Evolutionary conservation across 2,113 vertebrate genomes (phyloP), one percentile per base, ranked within the genome.

Genomic region (Larimichthys crocea): DNA sequence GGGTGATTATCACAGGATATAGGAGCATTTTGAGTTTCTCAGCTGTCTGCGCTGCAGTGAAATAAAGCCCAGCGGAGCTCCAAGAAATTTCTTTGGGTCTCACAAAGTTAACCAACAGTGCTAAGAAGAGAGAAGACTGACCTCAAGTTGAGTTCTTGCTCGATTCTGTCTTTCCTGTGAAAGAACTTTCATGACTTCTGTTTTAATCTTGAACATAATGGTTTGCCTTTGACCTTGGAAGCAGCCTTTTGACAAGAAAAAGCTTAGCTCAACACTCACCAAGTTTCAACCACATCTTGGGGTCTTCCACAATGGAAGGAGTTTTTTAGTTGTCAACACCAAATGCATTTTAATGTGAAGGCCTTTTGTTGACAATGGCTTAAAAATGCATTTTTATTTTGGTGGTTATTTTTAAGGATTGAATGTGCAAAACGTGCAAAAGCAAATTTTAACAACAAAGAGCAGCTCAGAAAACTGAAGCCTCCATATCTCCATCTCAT

Each of bases 1-100:
- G 55, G 73, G 88, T 87, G 76, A 88, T 85, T 11, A 65, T 73
- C 53, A 29, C 4, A 20, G 71, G 53, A 82, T 69, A 73, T 15
- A 46, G 35, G 76, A 64, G 76, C n/a, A 15, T 78, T 85, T 62
- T 52, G 42, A 89, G 59, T 80, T 50, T 74, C 26, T 40, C 62
- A 84, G 63, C 82, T 87, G 86, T 90, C 77, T 49, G 40, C 19
- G 10, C 46, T 55, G 63, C 24, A 2, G n/a, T 86, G 65, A 81
- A 78, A 71, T 74, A 79, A 76, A 82, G 59, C 67, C 73, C 17
- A 16, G 46, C 2, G 52, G 48, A 69, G 53, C 56, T 82, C 50
- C 72, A 57, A 83, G 62, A 10, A 61, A 49, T 26, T 29, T 69
- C 49, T 26, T 35, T 65, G 46, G 68, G 69, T 77, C 44, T 59